phyloP scores from a whole-genome alignment of 2,888 invertebrate species.

The Papilio gigon region DNA sequence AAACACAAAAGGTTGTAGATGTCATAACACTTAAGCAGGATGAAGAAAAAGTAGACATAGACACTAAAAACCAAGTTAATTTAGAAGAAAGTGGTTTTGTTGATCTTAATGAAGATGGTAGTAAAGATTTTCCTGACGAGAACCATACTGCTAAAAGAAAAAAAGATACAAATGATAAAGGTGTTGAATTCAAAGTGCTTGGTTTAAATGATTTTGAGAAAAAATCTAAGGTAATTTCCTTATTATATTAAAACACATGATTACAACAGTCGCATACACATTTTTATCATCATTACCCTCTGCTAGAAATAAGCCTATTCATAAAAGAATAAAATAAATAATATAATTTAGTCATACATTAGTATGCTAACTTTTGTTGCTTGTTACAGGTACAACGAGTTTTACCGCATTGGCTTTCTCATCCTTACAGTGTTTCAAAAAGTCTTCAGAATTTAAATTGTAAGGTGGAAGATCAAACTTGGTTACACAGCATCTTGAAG shows the following conservation, averaged over 20 bases:
- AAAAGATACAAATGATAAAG: constrained; percentile 48
- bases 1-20: constrained; percentile 54
- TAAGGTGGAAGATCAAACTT: constrained; percentile 80
- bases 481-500: constrained; percentile 85
- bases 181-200: constrained; percentile 84
- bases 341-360: background rate
- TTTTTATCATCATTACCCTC: no score
- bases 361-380: background rate
- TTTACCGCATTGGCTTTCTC: constrained; percentile 93
- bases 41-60: constrained; percentile 29
- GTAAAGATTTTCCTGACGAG: constrained; percentile 30
- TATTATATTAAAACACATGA: background rate
- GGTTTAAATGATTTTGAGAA: constrained; percentile 84
- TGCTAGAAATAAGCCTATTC: no score
- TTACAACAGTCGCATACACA: background rate
- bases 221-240: constrained; percentile 72
- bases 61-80: constrained; percentile 45
- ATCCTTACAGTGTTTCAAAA: constrained; percentile 90
- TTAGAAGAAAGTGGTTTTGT: constrained; percentile 42
- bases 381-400: constrained; percentile 86
- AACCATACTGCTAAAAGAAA: constrained; percentile 37
- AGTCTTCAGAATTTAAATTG: constrained; percentile 83
- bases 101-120: constrained; percentile 12
- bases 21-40: constrained; percentile 53
- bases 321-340: background rate